A percentile compares a stretch with the other conserved stretches of the same genome.
phyloP scores from a whole-genome alignment of 2,888 invertebrate genomes.

The Thecocarcelia acutangulata region DNA sequence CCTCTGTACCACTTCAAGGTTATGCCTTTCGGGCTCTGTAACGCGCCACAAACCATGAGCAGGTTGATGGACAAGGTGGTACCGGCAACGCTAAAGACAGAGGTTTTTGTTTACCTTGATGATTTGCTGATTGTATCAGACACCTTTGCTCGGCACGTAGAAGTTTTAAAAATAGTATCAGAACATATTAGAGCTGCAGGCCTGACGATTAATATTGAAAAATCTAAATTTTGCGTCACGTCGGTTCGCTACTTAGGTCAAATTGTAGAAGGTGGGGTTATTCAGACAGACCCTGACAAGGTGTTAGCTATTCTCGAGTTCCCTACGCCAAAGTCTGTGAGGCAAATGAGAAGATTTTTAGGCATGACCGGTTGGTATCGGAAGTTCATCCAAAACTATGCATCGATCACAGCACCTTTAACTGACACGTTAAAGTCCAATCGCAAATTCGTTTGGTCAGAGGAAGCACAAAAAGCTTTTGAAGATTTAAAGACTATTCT shows the following conservation, averaged over 20 bases:
- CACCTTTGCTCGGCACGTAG: conserved; percentile 21
- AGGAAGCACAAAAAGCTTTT: too few species aligned
- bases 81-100: conserved; percentile 9
- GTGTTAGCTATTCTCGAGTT: conserved; percentile 27
- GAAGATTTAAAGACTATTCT: conserved; percentile 11
- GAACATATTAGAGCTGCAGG: conserved; percentile 30
- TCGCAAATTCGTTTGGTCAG: conserved; percentile 38
- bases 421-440: conserved; percentile 54
- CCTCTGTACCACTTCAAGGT: not conserved
- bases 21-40: not conserved
- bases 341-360: conserved; percentile 58
- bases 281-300: too few species aligned
- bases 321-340: conserved; percentile 36
- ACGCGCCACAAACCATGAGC: not conserved
- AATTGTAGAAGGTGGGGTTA: not conserved
- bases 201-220: conserved; percentile 29
- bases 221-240: conserved; percentile 29
- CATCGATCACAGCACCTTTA: conserved; percentile 35
- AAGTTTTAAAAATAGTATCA: conserved; percentile 19
- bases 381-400: conserved; percentile 24
- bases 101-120: conserved; percentile 3
- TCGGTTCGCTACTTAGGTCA: conserved; percentile 29
- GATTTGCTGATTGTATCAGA: conserved; percentile 2
- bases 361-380: conserved; percentile 5
- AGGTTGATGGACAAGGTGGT: conserved; percentile 26